Evolutionary conservation across 2,113 vertebrate species (phyloP), one percentile per base, ranked within the genome.

Genomic region (Corvus cornix): DNA sequence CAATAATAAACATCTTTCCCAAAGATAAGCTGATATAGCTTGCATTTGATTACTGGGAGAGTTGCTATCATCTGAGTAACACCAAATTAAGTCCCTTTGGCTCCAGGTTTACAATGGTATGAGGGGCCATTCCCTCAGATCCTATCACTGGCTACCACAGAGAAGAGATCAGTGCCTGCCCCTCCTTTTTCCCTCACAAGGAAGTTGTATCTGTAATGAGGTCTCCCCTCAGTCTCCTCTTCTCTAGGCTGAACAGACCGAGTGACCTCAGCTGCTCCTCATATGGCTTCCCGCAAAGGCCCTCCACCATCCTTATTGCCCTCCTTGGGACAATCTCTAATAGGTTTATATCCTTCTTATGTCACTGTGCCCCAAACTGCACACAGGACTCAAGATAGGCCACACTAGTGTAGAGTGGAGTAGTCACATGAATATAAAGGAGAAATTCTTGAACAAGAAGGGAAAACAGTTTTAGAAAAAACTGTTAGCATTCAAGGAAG

Each of bases 211-310:
- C 31, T 31, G 62, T 53, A 43, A 0, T 21, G 26, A 59, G 11
- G 16, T 44, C 9, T 67, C 16, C 17, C 9, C 43, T 51, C 62
- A 18, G 27, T 27, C 37, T 44, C 17, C 53, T 27, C 58, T 44
- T 26, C 26, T 26, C 18, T 39, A 28, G 63, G 27, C 18, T 46
- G 33, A 8, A 24, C 6, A 10, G 15, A 44, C 11, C 37, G 27
- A 77, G 27, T 1, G 14, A 44, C 14, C 15, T 53, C 46, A 77
- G 33, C 12, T 22, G 4, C 18, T 77, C 22, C 33, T 60, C 46
- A 10, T 6, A 10, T 0, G 0, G 7, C 18, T 52, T 53, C 46
- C 16, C 26, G 22, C 52, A 28, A 24, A 69, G 39, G 14, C 13
- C 9, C 18, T 33, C 39, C 46, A 18, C 22, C 46, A 52, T 46